Conservation (phyloP, 2,113 vertebrate genomes). For the Promerops cafer region DNA sequence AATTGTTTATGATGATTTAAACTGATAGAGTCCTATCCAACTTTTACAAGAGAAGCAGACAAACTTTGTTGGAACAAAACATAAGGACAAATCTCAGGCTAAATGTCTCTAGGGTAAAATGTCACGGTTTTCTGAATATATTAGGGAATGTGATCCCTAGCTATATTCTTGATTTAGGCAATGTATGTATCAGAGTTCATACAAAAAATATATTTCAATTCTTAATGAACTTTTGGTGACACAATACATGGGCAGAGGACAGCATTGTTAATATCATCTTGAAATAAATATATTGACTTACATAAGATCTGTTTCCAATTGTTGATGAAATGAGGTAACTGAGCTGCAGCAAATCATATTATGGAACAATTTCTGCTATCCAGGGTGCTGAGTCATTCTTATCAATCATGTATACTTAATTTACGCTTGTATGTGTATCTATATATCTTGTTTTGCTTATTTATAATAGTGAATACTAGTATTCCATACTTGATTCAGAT, state of each 20-base stretch:
- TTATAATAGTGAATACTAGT: background rate
- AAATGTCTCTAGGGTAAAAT: background rate
- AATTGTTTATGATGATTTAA: background rate
- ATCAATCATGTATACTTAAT: background rate
- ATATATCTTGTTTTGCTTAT: background rate
- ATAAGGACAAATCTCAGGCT: background rate
- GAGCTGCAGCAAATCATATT: background rate
- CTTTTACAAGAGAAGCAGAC: background rate
- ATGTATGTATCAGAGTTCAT: fast-evolving
- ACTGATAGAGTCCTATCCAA: background rate
- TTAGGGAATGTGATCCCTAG: background rate
- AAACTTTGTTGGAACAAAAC: background rate
- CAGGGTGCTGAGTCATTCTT: background rate
- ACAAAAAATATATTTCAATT: background rate
- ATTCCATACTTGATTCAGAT: background rate
- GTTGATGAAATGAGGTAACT: background rate
- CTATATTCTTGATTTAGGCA: background rate
- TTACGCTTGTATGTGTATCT: background rate
- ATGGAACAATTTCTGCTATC: background rate
- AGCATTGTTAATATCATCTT: background rate
- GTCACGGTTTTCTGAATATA: background rate
- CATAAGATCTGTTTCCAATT: background rate
- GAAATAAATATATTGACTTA: background rate
- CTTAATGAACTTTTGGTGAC: background rate
- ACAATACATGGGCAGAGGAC: background rate